Evolutionary conservation across 2,797 vertebrate genomes (phyloP), one percentile per base, ranked within the genome.

Genomic region (Tympanoctomys barrerae): DNA sequence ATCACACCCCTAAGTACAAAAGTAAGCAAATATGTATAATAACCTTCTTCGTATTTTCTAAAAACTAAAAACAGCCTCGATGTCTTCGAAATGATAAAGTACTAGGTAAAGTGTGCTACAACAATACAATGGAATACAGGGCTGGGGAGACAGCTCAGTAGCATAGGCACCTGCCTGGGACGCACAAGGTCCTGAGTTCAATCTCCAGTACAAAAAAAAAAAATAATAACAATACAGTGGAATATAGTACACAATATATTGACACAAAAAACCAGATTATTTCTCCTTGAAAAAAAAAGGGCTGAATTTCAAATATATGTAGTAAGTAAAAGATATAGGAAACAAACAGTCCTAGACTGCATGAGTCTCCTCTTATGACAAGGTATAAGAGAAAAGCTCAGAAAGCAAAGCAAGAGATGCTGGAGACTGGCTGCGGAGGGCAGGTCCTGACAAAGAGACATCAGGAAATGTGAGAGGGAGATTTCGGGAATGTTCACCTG

Each of bases 361-460:
- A 42, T 42, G 12, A 21, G 39, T 77, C 4, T 8, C 54, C 31
- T 52, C 28, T 46, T 52, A 57, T 31, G 16, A 49, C 7, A 81
- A 46, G n/a, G 54, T 31, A 62, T 24, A 64, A 57, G 21, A 46
- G 13, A 42, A 66, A 52, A 61, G 2, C 73, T 68, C 59, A 46
- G 46, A 88, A 64, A 18, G 5, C 5, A 62, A 12, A 71, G 28
- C 46, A 13, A 52, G 42, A 26, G 54, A 42, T 89, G 22, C 24
- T 14, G 52, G 18, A 36, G 26, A 5, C 16, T 13, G 18, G 22
- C 1, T 10, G 14, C 64, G 1, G 1, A 71, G 0, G 5, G 19
- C 42, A 46, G 12, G 5, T 28, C 12, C 39, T 77, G 22, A 42
- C 52, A 77, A 14, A 91, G 4, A 19, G 21, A 8, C 0, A 19